These are phyloP conservation scores for Pocillopora damicornis DNA, from an alignment of 64 coral and sea anemone species.

Conservation along the genomic window DNA sequence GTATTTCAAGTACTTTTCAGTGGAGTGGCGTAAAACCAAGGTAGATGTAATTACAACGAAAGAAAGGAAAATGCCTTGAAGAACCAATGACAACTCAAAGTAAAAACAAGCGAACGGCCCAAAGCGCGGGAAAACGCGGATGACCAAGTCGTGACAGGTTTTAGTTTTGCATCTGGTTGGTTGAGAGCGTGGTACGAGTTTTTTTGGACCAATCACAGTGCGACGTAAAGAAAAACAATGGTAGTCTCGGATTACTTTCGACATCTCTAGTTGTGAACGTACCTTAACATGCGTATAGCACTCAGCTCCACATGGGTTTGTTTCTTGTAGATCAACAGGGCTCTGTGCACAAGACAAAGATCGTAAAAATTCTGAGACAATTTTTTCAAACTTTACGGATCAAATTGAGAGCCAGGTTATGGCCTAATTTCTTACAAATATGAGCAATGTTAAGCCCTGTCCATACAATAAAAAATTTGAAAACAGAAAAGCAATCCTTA, in stretches of 20 bases:
- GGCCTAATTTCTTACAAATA: too few relatives aligned
- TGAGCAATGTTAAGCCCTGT: too few relatives aligned
- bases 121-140: too few relatives aligned
- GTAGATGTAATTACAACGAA: neutral
- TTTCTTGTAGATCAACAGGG: constrained; percentile 92
- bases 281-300: constrained; percentile 98
- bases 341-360: constrained; percentile 52
- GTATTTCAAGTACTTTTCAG: neutral
- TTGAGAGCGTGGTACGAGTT: too few relatives aligned
- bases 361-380: neutral
- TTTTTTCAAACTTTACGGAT: neutral
- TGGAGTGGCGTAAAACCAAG: neutral
- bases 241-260: too few relatives aligned
- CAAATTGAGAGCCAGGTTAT: too few relatives aligned
- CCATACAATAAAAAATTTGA: neutral
- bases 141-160: too few relatives aligned
- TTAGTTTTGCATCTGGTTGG: too few relatives aligned
- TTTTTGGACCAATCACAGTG: too few relatives aligned
- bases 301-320: constrained; percentile 81
- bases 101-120: too few relatives aligned
- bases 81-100: too few relatives aligned
- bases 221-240: neutral
- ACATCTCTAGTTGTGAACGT: neutral
- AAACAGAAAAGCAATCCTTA: neutral
- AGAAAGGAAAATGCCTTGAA: too few relatives aligned